Conservation (phyloP, 2,113 vertebrate species). For the Atlantisia rogersi region DNA sequence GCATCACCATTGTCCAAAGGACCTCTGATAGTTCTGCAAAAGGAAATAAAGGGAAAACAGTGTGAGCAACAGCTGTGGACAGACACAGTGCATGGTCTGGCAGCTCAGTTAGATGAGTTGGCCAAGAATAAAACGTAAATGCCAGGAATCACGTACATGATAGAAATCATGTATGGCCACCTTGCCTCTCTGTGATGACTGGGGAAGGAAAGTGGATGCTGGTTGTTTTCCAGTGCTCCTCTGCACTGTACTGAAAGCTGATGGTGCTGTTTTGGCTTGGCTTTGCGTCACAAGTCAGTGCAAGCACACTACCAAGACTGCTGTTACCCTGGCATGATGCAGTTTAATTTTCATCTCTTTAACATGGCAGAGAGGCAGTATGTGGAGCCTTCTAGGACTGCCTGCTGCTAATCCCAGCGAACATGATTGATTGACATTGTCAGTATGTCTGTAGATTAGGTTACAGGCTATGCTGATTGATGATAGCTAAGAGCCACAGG, state of each 20-base stretch:
- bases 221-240: neutral
- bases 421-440: neutral
- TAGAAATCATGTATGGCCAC: neutral
- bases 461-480: neutral
- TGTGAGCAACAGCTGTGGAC: neutral
- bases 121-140: neutral
- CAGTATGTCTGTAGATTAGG: neutral
- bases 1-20: constrained; percentile 88
- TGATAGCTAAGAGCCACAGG: neutral
- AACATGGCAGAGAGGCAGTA: neutral
- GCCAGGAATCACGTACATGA: neutral
- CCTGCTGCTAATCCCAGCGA: neutral
- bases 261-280: neutral
- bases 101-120: neutral
- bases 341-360: neutral
- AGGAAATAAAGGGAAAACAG: neutral
- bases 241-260: neutral
- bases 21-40: constrained; percentile 86
- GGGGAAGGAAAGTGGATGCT: neutral
- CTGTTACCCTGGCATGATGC: neutral
- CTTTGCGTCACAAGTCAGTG: neutral
- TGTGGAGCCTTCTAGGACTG: neutral
- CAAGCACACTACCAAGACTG: neutral
- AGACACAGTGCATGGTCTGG: neutral
- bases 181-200: neutral